phyloP scores from a whole-genome alignment of 1,140 invertebrate genomes.

The Galleria mellonella region DNA sequence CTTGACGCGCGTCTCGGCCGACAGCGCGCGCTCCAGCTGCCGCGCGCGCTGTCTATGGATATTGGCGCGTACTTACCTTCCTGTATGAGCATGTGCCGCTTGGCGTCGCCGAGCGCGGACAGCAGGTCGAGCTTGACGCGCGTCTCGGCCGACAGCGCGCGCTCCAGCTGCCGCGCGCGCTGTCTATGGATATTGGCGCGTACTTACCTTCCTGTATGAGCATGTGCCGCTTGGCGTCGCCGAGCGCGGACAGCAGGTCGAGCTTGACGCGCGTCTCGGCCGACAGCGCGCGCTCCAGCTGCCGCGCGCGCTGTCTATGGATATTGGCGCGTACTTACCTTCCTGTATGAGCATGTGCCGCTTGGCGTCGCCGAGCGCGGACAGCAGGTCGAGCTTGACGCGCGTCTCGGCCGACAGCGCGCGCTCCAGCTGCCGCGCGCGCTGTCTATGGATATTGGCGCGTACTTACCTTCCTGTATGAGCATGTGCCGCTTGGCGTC shows the following conservation, averaged over 20 bases:
- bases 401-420: too few species aligned
- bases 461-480: too few species aligned
- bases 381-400: too few species aligned
- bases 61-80: constrained; percentile 9
- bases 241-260: constrained; percentile 7
- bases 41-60: too few species aligned
- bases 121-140: constrained; percentile 1
- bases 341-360: constrained; percentile 30
- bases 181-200: too few species aligned
- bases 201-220: constrained; percentile 14
- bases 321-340: constrained; percentile 10
- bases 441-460: too few species aligned
- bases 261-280: background rate
- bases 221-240: constrained; percentile 35
- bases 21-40: constrained; percentile 12
- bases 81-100: constrained; percentile 34
- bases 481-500: too few species aligned
- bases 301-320: constrained; percentile 9
- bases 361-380: too few species aligned
- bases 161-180: constrained; percentile 8
- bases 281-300: constrained; percentile 12
- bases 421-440: constrained; percentile 1
- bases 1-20: background rate
- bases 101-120: constrained; percentile 20
- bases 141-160: constrained; percentile 8